These are phyloP conservation scores for Teleiodes luculella DNA, from an alignment of 2,888 invertebrate species.

Conservation along the genomic window DNA sequence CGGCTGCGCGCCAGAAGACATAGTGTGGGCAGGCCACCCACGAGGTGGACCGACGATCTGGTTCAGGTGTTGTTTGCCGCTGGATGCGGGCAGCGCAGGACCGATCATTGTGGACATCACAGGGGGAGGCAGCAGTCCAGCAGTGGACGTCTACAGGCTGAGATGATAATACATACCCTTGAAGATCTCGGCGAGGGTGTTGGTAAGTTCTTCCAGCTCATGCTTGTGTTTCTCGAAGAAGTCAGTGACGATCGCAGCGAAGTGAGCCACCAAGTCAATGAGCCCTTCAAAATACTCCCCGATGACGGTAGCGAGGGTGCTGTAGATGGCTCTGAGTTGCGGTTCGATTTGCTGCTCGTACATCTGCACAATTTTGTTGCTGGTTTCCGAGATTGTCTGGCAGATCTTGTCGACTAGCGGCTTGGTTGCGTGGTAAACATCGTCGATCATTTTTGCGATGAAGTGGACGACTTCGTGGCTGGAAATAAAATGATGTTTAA, in stretches of 20 bases:
- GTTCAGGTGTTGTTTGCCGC: no score
- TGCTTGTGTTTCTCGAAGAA: conserved; percentile 82
- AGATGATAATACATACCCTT: conserved; percentile 53
- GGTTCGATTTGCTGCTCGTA: conserved; percentile 64
- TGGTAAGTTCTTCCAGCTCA: conserved; percentile 80
- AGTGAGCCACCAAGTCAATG: conserved; percentile 68
- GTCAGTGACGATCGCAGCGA: conserved; percentile 72
- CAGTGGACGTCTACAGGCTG: no score
- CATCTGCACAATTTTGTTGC: conserved; percentile 47
- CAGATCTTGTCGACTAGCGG: conserved; percentile 51
- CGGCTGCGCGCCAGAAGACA: no score
- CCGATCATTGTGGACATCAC: no score
- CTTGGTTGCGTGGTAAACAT: conserved; percentile 42
- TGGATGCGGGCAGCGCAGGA: no score
- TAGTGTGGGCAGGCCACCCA: no score
- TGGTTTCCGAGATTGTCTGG: conserved; percentile 34
- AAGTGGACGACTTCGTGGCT: conserved; percentile 51
- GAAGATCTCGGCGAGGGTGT: conserved; percentile 70
- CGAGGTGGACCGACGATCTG: no score
- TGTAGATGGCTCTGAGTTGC: conserved; percentile 53
- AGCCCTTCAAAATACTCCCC: conserved; percentile 60
- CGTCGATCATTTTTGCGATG: conserved; percentile 53
- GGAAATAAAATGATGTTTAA: conserved; percentile 23
- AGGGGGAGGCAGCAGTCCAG: no score
- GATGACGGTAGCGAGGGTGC: conserved; percentile 48